Evolutionary conservation across 2,113 vertebrate genomes (phyloP), one percentile per base, ranked within the genome.

Genomic region (Sarotherodon lohbergeri): DNA sequence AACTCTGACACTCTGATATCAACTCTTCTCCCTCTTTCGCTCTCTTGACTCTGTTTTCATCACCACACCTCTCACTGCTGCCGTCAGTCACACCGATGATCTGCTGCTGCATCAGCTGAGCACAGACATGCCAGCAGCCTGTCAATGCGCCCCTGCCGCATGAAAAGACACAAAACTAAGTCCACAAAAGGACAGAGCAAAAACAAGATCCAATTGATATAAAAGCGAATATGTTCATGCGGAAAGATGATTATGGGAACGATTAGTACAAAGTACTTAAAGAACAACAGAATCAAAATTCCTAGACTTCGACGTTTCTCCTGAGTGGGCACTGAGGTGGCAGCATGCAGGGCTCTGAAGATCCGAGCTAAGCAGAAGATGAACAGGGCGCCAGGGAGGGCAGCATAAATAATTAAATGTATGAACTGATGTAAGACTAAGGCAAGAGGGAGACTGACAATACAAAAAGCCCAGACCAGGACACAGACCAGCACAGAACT

Each of bases 201-300:
- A 63, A 6, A 3, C 0, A 11, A 7, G 59, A 36, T 63, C 3
- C 16, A 36, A 0, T 0, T 0, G 8, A 0, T 34, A 19, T 61
- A 0, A 34, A 34, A 32, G 8, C 0, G 0, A 32, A 10, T 1
- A 59, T 1, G 0, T 8, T 5, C 0, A 29, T 1, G 0, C 4
- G 0, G 1, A 4, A 5, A 5, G 57, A 5, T 16, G 27, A 0
- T 0, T 0, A 0, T 10, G 14, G 29, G 29, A 61, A 61, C 0
- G 0, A 0, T 61, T 0, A 61, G 2, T 3, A 34, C 8, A 34
- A 34, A 19, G 29, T 34, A 61, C 1, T 10, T 19, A 17, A 61
- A 61, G 16, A 61, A 61, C 29, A 61, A 61, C 16, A 61, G 57
- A 61, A 61, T 61, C 2, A 4, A 0, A 0, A 19, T 61, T 17